Percentiles rank a stretch among this genome's conserved stretches.
phyloP scores from a whole-genome alignment of 2,113 vertebrate species.

The Jacana jacana region DNA sequence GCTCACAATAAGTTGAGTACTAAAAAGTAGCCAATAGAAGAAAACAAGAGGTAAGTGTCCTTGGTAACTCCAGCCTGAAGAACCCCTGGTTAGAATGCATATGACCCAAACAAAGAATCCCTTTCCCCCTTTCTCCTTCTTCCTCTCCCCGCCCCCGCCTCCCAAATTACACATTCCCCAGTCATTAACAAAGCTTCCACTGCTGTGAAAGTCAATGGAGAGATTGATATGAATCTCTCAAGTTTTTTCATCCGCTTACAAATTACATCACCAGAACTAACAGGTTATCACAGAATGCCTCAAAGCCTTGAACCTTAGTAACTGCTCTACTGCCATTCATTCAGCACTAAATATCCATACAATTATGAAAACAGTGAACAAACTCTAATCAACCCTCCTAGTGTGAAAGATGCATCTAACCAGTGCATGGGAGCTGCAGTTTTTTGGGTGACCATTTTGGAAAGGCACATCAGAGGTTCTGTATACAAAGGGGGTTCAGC shows the following conservation, averaged over 20 bases:
- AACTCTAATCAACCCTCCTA: background rate
- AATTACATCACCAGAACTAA: background rate
- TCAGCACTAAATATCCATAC: background rate
- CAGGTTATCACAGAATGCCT: background rate
- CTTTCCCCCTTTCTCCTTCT: no score
- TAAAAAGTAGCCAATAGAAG: background rate
- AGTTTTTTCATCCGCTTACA: background rate
- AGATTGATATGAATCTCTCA: background rate
- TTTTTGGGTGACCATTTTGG: background rate
- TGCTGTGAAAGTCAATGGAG: background rate
- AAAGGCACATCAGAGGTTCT: background rate
- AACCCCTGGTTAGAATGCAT: background rate
- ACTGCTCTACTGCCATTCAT: background rate
- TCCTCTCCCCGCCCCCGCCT: accelerated
- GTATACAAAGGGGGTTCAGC: accelerated
- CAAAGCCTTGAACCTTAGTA: background rate
- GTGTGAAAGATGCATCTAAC: background rate
- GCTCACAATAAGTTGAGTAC: background rate
- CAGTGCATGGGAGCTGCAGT: background rate
- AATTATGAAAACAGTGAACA: background rate
- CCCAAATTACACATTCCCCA: background rate
- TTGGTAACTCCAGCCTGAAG: background rate
- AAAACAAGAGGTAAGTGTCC: background rate
- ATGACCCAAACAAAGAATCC: background rate
- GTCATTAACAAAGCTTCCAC: background rate